Percentiles rank a stretch among this genome's conserved stretches.
Conservation (phyloP, 2,888 invertebrate genomes). For the Norana najaformis region DNA sequence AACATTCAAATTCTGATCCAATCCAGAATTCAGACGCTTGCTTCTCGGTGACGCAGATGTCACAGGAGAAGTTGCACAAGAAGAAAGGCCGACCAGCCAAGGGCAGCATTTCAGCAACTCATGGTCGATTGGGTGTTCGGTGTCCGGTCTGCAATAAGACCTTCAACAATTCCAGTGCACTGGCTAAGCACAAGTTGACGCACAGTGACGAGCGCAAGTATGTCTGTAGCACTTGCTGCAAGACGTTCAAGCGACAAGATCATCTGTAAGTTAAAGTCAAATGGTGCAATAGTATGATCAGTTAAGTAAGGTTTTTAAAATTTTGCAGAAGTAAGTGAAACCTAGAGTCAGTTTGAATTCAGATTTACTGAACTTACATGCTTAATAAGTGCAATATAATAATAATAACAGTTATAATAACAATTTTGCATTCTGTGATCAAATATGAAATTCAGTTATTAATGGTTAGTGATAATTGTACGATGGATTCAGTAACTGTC, state of each 20-base stretch:
- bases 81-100: conserved; percentile 77
- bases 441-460: too few species aligned
- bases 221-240: conserved; percentile 90
- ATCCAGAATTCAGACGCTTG: neutral
- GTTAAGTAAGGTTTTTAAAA: neutral
- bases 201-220: conserved; percentile 97
- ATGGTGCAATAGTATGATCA: neutral
- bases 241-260: conserved; percentile 97
- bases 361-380: too few species aligned
- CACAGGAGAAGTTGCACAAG: conserved; percentile 15
- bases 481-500: too few species aligned
- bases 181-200: conserved; percentile 82
- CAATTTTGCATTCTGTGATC: too few species aligned
- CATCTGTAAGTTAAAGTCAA: conserved; percentile 81
- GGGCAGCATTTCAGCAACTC: conserved; percentile 62
- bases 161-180: conserved; percentile 93
- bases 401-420: too few species aligned
- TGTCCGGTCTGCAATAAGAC: conserved; percentile 90
- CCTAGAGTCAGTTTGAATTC: neutral
- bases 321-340: neutral
- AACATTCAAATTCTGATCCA: conserved; percentile 13
- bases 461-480: too few species aligned
- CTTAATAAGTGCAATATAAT: too few species aligned
- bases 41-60: neutral
- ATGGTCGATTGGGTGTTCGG: conserved; percentile 34